These are phyloP conservation scores for Oscheius myriophilus DNA, from an alignment of 2,888 invertebrate genomes.

Conservation along the genomic window DNA sequence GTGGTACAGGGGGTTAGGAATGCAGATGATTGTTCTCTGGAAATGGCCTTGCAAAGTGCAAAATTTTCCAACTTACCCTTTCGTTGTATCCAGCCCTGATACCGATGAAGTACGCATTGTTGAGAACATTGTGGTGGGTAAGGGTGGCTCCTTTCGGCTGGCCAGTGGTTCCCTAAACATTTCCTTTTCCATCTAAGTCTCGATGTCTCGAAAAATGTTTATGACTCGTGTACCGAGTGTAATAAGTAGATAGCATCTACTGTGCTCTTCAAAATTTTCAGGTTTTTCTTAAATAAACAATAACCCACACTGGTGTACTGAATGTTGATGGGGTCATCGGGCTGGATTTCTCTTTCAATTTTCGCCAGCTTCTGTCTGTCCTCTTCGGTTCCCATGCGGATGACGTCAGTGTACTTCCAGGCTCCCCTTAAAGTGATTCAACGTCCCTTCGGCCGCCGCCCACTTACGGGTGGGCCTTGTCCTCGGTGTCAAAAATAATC, in stretches of 20 bases:
- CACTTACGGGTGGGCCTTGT: constrained; percentile 60
- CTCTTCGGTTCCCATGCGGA: constrained; percentile 71
- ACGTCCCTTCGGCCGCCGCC: neutral
- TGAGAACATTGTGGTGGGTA: constrained; percentile 80
- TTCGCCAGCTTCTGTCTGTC: constrained; percentile 70
- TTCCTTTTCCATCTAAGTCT: no score
- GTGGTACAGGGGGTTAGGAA: constrained; percentile 74
- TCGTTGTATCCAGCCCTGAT: constrained; percentile 72
- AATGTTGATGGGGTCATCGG: constrained; percentile 81
- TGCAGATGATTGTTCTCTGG: constrained; percentile 54
- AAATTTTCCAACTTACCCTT: constrained; percentile 28
- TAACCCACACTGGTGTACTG: constrained; percentile 65
- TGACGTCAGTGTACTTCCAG: constrained; percentile 73
- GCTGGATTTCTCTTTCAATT: constrained; percentile 76
- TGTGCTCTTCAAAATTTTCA: no score
- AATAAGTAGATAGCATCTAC: no score
- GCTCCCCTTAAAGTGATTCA: constrained; percentile 72
- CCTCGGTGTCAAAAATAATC: constrained; percentile 75
- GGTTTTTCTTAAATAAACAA: neutral
- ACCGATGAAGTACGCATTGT: constrained; percentile 80
- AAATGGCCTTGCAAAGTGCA: constrained; percentile 9
- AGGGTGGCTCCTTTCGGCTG: constrained; percentile 79
- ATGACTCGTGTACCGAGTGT: no score
- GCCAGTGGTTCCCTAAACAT: constrained; percentile 80
- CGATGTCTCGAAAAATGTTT: no score